Conservation (phyloP, 2,888 invertebrate genomes). For the Amphipoea lucens region DNA sequence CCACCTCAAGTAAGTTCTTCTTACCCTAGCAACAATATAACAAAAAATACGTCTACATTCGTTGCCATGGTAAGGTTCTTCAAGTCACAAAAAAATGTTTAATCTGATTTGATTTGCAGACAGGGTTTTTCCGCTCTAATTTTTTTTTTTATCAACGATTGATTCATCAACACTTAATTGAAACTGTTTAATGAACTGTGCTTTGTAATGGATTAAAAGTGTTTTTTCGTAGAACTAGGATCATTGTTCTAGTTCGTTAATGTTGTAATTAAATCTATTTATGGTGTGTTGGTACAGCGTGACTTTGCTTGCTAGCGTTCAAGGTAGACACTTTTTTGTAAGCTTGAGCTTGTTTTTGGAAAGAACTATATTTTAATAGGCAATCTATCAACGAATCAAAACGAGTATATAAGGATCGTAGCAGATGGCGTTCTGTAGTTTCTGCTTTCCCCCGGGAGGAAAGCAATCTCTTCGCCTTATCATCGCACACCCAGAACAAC, state of each 20-base stretch:
- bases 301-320: not conserved
- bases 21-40: slow-evolving; percentile 18
- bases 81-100: not conserved
- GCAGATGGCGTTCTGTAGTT: no score
- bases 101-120: slow-evolving; percentile 15
- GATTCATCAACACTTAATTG: slow-evolving; percentile 28
- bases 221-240: slow-evolving; percentile 4
- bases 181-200: slow-evolving; percentile 19
- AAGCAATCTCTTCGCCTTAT: not conserved
- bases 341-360: not conserved
- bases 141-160: slow-evolving; percentile 22
- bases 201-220: not conserved
- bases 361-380: not conserved
- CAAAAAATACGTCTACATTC: not conserved
- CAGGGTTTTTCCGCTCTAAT: not conserved
- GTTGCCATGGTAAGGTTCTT: slow-evolving; percentile 14
- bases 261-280: slow-evolving; percentile 19
- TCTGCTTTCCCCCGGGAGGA: no score
- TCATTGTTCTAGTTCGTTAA: not conserved
- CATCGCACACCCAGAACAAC: no score
- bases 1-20: not conserved
- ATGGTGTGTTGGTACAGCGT: not conserved
- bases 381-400: no score
- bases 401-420: no score
- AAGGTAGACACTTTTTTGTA: not conserved